These are phyloP conservation scores for Eremophila alpestris DNA, from an alignment of 2,797 vertebrate genomes.

Conservation along the genomic window DNA sequence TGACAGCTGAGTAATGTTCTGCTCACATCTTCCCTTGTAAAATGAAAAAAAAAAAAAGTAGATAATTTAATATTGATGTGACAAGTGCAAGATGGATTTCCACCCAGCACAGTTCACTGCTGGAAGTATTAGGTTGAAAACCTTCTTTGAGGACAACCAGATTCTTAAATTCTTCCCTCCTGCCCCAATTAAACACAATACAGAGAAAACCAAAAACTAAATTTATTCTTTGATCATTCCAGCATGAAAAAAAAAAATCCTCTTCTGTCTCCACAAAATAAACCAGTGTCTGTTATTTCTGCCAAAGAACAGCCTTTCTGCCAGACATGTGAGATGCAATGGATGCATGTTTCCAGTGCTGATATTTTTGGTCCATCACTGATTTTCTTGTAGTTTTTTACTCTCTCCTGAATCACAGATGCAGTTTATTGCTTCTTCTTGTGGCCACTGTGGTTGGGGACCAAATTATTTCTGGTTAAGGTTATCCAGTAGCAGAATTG, in stretches of 20 bases:
- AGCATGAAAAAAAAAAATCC: not conserved
- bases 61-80: constrained; percentile 69
- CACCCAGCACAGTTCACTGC: constrained; percentile 29
- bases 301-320: not conserved
- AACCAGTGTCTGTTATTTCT: not conserved
- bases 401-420: not conserved
- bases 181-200: not conserved
- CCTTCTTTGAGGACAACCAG: constrained; percentile 3
- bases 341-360: not conserved
- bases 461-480: not conserved
- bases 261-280: not conserved
- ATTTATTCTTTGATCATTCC: constrained; percentile 18
- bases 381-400: not conserved
- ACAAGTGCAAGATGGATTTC: constrained; percentile 64
- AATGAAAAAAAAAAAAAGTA: constrained; percentile 70
- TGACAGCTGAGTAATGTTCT: constrained; percentile 66
- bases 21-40: constrained; percentile 64
- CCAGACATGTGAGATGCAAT: not conserved
- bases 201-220: not conserved
- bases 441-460: not conserved
- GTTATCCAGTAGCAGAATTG: not conserved
- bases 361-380: not conserved
- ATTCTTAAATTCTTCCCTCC: not conserved
- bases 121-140: constrained; percentile 23
- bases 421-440: not conserved